Evolutionary conservation across 2,797 vertebrate genomes (phyloP).

Genomic region (Falco naumanni): DNA sequence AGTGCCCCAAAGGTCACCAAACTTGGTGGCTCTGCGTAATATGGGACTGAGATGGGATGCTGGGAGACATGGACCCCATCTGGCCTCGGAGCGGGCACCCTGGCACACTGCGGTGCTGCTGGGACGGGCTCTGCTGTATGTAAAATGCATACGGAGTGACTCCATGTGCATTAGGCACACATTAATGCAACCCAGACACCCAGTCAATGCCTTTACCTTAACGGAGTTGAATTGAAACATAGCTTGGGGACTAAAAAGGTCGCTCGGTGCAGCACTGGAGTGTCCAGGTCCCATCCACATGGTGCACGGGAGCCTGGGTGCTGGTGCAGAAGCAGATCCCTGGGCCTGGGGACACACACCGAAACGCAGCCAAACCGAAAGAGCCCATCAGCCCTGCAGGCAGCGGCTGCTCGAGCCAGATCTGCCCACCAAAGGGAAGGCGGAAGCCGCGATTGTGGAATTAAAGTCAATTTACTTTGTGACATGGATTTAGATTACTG

Average conservation of each 20-base stretch:
- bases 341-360: neutral
- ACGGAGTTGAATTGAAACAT: accelerated
- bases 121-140: neutral
- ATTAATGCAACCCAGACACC: neutral
- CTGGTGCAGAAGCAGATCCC: neutral
- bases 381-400: neutral
- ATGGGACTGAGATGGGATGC: neutral
- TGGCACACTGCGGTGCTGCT: accelerated
- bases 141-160: accelerated
- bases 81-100: accelerated
- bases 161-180: accelerated
- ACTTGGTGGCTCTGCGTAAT: neutral
- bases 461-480: neutral
- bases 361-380: neutral
- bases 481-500: neutral
- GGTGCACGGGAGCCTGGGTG: neutral
- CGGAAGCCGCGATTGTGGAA: accelerated
- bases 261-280: accelerated
- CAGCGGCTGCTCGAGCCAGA: neutral
- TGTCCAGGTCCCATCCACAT: accelerated
- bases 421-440: neutral
- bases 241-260: neutral
- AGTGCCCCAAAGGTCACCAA: neutral
- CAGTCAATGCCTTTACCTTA: too few relatives aligned
- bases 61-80: accelerated